Evolutionary conservation across 2,797 vertebrate genomes (phyloP), one percentile per base, ranked within the genome.

Genomic region (Gymnodraco acuticeps): DNA sequence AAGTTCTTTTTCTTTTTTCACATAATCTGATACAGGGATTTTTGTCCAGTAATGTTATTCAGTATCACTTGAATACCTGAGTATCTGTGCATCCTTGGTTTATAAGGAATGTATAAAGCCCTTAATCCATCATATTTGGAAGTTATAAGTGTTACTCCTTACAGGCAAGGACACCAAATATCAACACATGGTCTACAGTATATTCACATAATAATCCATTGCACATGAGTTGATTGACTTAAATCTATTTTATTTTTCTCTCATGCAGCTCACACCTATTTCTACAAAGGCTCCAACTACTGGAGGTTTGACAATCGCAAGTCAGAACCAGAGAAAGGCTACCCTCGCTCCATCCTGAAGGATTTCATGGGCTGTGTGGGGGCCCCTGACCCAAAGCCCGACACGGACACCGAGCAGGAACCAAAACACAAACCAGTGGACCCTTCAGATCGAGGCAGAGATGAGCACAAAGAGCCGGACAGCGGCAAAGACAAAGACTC

Each of bases 361-460:
- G 97, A 99, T 84, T 99, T 98, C 89, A 99, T 99, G 98, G 98
- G 98, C 80, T 99, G 98, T 69, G 88, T 88, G 2, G 93, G 93
- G 0, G 93, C 90, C 33, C 84, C 93, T 14, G 83, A 94, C 43
- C 93, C 93, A 0, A 91, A 94, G 10, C 86, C 92, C 0, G 96
- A 96, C 17, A 23, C 93, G 0, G 95, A 96, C 5, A 78, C 90
- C 0, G 93, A 94, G 75, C 27, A 41, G 54, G 61, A 78, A 2
- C 76, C 75, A 0, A 73, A 43, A 31, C 78, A 77, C 43, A 75
- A 82, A 53, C 88, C 90, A 0, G 70, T 83, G 19, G 12, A 73
- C 4, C 91, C 93, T 10, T 69, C 93, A 0, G 95, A 94, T 33
- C 51, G 85, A 58, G 88, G 68, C 23, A 14, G 48, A 48, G 87